phyloP scores from a whole-genome alignment of 2,113 vertebrate genomes.

The Actenoides hombroni region DNA sequence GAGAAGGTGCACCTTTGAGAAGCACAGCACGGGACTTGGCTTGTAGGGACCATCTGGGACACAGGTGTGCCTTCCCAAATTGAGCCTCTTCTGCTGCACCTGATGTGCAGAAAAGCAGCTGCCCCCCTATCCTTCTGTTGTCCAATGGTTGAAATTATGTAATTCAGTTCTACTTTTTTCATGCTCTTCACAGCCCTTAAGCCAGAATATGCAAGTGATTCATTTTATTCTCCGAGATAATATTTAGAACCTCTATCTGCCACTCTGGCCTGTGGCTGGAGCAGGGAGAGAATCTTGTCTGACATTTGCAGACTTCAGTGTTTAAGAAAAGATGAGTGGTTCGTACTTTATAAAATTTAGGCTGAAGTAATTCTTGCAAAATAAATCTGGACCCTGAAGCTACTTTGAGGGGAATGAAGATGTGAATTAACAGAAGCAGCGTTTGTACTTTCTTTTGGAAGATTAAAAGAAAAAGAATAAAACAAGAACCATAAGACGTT shows the following conservation, averaged over 20 bases:
- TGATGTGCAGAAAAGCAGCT: not conserved
- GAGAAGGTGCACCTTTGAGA: not conserved
- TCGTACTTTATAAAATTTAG: not conserved
- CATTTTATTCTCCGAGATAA: not conserved
- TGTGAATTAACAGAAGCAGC: not conserved
- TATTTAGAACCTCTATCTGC: not conserved
- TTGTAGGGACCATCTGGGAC: not conserved
- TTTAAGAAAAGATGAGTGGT: not conserved
- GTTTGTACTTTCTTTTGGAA: not conserved
- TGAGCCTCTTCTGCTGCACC: not conserved
- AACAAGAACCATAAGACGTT: not conserved
- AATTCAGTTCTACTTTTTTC: not conserved
- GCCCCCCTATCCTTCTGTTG: not conserved
- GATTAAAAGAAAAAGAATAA: not conserved
- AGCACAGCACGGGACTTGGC: not conserved
- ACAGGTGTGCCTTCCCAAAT: not conserved
- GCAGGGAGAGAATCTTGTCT: not conserved
- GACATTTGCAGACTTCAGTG: not conserved
- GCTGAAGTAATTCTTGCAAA: slow-evolving; percentile 6
- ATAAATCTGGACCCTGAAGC: not conserved
- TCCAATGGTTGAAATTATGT: not conserved
- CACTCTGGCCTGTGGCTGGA: not conserved
- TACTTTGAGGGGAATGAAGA: not conserved
- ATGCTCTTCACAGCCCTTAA: not conserved
- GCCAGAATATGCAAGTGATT: not conserved